Evolutionary conservation across 2,113 vertebrate genomes (phyloP).

Genomic region (Myanophis thanlyinensis): DNA sequence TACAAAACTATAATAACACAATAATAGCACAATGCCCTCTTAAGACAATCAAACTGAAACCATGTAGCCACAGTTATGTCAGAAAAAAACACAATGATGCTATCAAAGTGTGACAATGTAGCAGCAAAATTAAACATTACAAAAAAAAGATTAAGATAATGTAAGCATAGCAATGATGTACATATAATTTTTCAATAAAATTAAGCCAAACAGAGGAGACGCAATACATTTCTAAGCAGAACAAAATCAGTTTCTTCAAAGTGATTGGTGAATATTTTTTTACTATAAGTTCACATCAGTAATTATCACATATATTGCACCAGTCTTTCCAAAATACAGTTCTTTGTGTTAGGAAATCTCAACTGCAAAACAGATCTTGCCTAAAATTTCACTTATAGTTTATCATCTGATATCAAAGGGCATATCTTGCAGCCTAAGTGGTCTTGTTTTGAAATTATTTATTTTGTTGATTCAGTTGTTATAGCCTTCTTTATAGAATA

Average conservation of each 20-base stretch:
- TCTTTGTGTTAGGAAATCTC: not conserved
- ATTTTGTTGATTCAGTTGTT: not conserved
- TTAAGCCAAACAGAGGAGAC: not conserved
- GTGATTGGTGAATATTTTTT: not conserved
- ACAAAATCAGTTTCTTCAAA: not conserved
- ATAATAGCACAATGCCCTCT: not conserved
- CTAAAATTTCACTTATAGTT: not conserved
- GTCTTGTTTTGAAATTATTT: not conserved
- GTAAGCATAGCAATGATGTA: not conserved
- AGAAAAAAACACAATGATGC: not conserved
- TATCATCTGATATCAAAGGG: not conserved
- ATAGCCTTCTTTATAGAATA: not conserved
- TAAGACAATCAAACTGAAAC: not conserved
- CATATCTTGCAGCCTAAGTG: not conserved
- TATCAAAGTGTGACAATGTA: not conserved
- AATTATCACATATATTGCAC: not conserved
- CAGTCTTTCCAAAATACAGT: not conserved
- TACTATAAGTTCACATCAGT: not conserved
- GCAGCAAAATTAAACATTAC: not conserved
- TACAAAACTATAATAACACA: not conserved
- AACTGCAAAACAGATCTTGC: not conserved
- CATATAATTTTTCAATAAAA: not conserved
- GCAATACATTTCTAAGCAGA: not conserved
- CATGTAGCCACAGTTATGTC: not conserved
- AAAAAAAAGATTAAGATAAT: not conserved